Evolutionary conservation across 2,113 vertebrate species (phyloP).

Genomic region (Pteropus alecto): DNA sequence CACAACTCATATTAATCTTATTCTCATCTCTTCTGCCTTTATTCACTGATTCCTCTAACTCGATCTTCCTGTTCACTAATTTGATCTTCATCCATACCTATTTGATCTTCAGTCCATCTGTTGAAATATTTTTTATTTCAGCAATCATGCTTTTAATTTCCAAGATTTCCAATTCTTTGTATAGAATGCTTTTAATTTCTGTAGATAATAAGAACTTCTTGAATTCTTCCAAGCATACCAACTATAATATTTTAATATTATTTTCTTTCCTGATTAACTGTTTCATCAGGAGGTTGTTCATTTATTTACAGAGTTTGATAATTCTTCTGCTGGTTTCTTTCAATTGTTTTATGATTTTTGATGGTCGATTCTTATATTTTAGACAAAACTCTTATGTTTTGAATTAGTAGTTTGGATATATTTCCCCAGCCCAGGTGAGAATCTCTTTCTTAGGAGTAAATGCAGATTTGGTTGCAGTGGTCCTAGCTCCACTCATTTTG

Average conservation of each 20-base stretch:
- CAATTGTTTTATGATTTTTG: background rate
- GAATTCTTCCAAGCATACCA: background rate
- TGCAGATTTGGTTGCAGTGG: background rate
- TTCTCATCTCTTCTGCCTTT: background rate
- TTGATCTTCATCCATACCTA: background rate
- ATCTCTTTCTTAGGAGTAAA: background rate
- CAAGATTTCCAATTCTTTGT: background rate
- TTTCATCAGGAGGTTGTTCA: background rate
- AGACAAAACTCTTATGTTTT: background rate
- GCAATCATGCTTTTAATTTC: background rate
- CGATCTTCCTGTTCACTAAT: background rate
- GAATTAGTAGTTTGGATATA: background rate
- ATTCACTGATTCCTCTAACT: background rate
- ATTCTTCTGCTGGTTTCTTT: background rate
- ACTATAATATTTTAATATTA: background rate
- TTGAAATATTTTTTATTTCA: background rate
- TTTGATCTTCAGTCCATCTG: background rate
- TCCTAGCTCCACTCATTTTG: background rate
- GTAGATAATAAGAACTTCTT: background rate
- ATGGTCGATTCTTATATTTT: background rate
- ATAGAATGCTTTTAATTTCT: background rate
- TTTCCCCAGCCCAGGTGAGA: background rate
- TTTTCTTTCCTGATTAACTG: background rate
- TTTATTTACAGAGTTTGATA: background rate
- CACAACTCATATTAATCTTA: background rate